phyloP scores from a whole-genome alignment of 2,113 vertebrate species.

The Natator depressus region DNA sequence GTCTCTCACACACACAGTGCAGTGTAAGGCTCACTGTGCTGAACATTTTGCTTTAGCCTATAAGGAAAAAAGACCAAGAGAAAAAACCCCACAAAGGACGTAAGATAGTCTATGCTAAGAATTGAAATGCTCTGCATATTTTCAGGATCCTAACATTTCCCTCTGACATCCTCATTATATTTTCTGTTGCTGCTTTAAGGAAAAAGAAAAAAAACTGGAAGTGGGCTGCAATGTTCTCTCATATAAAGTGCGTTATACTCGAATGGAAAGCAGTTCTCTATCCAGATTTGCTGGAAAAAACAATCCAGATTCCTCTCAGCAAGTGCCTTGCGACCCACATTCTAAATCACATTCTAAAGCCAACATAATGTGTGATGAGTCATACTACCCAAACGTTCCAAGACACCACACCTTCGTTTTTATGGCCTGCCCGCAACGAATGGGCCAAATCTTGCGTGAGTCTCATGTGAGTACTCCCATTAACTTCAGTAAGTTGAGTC shows the following conservation, averaged over 20 bases:
- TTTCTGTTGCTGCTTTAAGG: background rate
- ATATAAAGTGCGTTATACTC: background rate
- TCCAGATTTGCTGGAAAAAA: accelerated
- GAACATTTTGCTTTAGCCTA: conserved; percentile 57
- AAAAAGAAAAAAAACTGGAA: background rate
- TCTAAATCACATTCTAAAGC: background rate
- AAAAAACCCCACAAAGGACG: background rate
- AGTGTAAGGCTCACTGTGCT: conserved; percentile 18
- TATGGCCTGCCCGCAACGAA: background rate
- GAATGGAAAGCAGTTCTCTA: background rate
- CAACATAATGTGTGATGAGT: background rate
- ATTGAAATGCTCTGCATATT: conserved; percentile 39
- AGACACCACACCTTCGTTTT: background rate
- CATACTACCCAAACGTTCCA: background rate
- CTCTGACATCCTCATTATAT: background rate
- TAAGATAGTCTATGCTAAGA: background rate
- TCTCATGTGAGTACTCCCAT: background rate
- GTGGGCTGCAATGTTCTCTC: background rate
- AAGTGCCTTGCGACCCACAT: background rate
- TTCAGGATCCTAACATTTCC: conserved; percentile 40
- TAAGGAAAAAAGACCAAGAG: background rate
- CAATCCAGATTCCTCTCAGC: background rate
- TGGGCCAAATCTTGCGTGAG: background rate
- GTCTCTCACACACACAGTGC: background rate
- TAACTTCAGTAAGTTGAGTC: background rate